Percentiles rank a stretch among this genome's conserved stretches.
These are phyloP conservation scores for Harmothoe impar DNA, from an alignment of 2,888 invertebrate genomes.

Conservation along the genomic window DNA sequence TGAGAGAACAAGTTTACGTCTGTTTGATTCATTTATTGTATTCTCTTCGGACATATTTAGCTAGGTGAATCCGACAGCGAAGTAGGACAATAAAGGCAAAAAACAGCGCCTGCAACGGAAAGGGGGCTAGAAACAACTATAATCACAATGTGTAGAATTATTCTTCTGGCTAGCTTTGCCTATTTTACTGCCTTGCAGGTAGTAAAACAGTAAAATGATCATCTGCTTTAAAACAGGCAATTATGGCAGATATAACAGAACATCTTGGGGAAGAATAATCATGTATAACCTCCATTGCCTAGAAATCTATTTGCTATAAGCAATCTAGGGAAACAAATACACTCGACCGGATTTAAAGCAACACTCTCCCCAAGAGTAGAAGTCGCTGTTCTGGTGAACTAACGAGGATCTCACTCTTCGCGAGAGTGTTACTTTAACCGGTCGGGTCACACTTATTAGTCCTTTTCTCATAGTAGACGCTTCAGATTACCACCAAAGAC, in stretches of 20 bases:
- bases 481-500: no score
- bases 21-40: constrained; percentile 26
- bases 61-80: neutral
- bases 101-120: neutral
- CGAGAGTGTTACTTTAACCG: no score
- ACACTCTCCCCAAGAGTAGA: no score
- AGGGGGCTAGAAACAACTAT: neutral
- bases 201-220: neutral
- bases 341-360: no score
- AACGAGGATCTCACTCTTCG: no score
- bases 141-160: constrained; percentile 7
- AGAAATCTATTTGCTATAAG: neutral
- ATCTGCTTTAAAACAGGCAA: no score
- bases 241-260: neutral
- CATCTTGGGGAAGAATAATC: neutral
- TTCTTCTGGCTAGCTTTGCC: neutral
- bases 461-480: no score
- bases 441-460: no score
- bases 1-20: neutral
- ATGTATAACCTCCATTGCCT: neutral
- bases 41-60: neutral
- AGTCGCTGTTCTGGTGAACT: no score
- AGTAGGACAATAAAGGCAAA: neutral
- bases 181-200: neutral
- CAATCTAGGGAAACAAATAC: neutral